phyloP scores from a whole-genome alignment of 2,797 vertebrate species.

The Eurystomus glaucurus region DNA sequence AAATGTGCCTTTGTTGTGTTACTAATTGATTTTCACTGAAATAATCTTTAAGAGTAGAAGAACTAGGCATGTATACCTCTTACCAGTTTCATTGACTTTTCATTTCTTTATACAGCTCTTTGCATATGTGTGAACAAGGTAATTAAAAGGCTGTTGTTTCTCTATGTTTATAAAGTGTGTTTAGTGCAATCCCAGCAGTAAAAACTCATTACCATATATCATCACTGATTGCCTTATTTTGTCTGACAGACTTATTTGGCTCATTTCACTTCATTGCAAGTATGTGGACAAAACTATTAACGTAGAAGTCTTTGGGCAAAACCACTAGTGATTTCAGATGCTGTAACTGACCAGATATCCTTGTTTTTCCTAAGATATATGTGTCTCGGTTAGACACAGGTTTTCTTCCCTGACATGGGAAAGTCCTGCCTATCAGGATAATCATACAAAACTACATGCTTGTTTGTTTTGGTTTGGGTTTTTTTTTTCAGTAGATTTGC shows the following conservation, averaged over 20 bases:
- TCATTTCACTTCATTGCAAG: neutral
- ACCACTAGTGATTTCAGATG: neutral
- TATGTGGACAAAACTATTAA: neutral
- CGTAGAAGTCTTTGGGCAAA: neutral
- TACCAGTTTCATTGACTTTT: neutral
- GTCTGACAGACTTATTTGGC: neutral
- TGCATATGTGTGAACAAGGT: neutral
- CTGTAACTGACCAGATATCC: neutral
- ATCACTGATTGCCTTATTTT: neutral
- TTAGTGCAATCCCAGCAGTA: neutral
- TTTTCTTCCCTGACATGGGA: neutral
- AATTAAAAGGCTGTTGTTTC: neutral
- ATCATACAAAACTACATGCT: neutral
- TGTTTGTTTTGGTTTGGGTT: neutral
- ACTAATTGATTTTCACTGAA: neutral
- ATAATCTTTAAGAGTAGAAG: neutral
- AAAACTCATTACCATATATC: neutral
- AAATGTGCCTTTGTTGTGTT: neutral
- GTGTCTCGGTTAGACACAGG: neutral
- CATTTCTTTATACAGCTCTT: neutral
- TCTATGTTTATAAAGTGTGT: neutral
- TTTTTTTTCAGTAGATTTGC: neutral
- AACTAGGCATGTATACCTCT: neutral
- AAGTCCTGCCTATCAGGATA: neutral
- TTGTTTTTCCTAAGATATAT: neutral